Evolutionary conservation across 2,797 vertebrate genomes (phyloP).

Genomic region (Setipinna tenuifilis): DNA sequence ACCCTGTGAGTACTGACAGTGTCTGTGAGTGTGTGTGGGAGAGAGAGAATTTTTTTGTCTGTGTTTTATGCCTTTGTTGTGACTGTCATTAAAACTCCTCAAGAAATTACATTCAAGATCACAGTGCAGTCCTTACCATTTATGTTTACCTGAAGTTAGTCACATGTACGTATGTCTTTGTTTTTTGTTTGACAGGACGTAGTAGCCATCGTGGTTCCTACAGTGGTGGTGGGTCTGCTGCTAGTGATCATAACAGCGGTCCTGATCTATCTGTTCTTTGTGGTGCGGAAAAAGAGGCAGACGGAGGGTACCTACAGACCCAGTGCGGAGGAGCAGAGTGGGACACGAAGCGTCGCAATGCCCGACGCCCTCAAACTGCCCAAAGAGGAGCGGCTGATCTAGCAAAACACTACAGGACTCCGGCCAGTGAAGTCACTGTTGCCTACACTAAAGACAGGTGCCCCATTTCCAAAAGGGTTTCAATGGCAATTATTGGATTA

Average conservation of each 20-base stretch:
- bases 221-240: conserved; percentile 72
- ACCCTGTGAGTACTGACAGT: background rate
- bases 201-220: conserved; percentile 83
- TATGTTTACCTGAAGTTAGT: background rate
- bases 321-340: conserved; percentile 87
- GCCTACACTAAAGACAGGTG: background rate
- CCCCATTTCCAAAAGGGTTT: background rate
- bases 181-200: conserved; percentile 53
- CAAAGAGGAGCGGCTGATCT: conserved; percentile 92
- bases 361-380: conserved; percentile 84
- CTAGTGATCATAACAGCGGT: conserved; percentile 70
- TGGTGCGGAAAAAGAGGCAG: conserved; percentile 88
- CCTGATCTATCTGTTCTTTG: conserved; percentile 74
- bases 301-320: conserved; percentile 90
- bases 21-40: background rate
- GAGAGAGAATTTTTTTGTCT: no score
- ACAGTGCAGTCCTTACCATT: background rate
- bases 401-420: conserved; percentile 44
- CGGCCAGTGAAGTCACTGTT: background rate
- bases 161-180: background rate
- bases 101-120: background rate
- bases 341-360: conserved; percentile 68
- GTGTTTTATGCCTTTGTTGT: background rate
- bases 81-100: background rate
- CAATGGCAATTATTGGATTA: background rate